phyloP scores from a whole-genome alignment of 2,113 vertebrate genomes.

The Limanda limanda region DNA sequence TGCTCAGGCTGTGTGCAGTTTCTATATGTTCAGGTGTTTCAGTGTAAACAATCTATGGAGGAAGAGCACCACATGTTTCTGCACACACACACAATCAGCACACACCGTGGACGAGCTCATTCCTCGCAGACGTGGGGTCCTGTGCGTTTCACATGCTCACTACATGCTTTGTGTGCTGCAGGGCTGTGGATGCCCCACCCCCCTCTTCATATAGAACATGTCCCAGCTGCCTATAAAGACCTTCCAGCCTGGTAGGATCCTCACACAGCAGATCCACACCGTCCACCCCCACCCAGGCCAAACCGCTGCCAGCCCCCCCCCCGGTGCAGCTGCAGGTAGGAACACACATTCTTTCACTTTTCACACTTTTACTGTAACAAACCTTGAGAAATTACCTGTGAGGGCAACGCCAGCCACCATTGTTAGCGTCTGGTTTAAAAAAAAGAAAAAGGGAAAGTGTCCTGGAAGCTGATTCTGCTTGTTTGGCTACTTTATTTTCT shows the following conservation, averaged over 20 bases:
- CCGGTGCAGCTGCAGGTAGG: conserved; percentile 54
- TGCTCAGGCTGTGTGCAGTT: not conserved
- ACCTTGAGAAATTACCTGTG: no score
- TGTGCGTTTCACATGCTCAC: conserved; percentile 11
- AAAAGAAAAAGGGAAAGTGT: no score
- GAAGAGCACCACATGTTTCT: no score
- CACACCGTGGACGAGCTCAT: conserved; percentile 51
- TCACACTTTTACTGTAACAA: not conserved
- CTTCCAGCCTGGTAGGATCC: not conserved
- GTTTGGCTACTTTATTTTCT: not conserved
- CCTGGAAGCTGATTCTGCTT: no score
- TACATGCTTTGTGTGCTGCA: conserved; percentile 12
- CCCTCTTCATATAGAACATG: conserved; percentile 43
- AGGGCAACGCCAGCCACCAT: no score
- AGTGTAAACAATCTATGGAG: not conserved
- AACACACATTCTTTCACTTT: not conserved
- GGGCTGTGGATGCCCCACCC: not conserved
- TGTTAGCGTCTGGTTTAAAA: no score
- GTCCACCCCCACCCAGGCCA: not conserved
- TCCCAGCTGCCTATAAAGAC: conserved; percentile 59
- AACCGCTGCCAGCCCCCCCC: not conserved
- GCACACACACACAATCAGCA: no score
- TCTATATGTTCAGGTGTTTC: conserved; percentile 8
- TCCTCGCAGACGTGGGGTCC: not conserved
- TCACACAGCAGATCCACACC: not conserved